Evolutionary conservation across 2,113 vertebrate genomes (phyloP).

Genomic region (Dipodomys stephensi): DNA sequence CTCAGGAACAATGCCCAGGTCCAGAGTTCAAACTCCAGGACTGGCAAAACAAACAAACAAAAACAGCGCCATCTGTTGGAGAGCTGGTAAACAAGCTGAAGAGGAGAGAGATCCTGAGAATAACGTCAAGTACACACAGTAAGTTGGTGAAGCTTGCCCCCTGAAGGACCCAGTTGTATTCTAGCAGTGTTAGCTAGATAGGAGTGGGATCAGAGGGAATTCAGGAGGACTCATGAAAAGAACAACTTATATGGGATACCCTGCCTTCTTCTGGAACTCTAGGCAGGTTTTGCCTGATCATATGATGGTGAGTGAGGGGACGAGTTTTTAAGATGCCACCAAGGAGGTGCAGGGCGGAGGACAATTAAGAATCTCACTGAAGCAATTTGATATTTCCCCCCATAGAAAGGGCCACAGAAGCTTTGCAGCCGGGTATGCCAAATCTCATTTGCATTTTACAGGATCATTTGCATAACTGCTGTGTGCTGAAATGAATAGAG

Average conservation of each 20-base stretch:
- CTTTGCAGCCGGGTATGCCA: not conserved
- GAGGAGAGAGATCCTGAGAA: not conserved
- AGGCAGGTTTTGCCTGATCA: not conserved
- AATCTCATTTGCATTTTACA: slow-evolving; percentile 35
- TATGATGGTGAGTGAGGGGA: too few species aligned
- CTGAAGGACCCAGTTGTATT: not conserved
- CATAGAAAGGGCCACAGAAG: not conserved
- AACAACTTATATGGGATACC: not conserved
- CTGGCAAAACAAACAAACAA: too few species aligned
- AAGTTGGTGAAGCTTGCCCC: not conserved
- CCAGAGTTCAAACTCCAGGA: too few species aligned
- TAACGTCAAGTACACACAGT: not conserved
- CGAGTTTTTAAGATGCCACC: not conserved
- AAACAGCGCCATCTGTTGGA: not conserved
- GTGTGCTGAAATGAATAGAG: not conserved
- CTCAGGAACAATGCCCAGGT: too few species aligned
- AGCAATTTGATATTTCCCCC: slow-evolving; percentile 11
- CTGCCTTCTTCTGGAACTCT: not conserved
- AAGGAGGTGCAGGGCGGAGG: not conserved
- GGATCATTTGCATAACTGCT: slow-evolving; percentile 17
- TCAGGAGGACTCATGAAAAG: not conserved
- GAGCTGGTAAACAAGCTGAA: not conserved
- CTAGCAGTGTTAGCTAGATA: not conserved
- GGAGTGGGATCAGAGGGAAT: not conserved
- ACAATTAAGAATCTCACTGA: not conserved